phyloP scores from a whole-genome alignment of 2,797 vertebrate genomes.

The Pygocentrus nattereri region DNA sequence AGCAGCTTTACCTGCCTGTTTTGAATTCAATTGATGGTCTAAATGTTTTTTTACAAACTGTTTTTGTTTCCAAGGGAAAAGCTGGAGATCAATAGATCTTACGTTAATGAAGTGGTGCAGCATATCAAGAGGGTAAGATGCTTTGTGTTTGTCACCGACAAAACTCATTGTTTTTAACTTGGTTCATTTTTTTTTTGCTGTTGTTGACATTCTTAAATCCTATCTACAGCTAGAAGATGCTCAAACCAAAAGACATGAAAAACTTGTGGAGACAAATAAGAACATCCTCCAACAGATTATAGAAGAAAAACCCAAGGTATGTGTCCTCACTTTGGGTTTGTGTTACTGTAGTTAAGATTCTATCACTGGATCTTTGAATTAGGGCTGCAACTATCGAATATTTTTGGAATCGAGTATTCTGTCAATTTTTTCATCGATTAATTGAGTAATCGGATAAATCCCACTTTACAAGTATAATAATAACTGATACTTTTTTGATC shows the following conservation, averaged over 20 bases:
- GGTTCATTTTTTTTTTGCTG: background rate
- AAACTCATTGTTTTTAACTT: background rate
- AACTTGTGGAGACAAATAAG: constrained; percentile 92
- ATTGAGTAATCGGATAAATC: too few species aligned
- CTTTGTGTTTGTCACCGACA: constrained; percentile 2
- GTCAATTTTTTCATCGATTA: too few species aligned
- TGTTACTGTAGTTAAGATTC: background rate
- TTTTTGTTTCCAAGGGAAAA: constrained; percentile 86
- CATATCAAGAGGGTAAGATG: constrained; percentile 93
- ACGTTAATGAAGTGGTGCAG: constrained; percentile 97
- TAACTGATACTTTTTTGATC: too few species aligned
- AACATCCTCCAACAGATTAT: constrained; percentile 93
- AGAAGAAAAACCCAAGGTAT: constrained; percentile 95
- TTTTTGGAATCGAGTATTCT: too few species aligned
- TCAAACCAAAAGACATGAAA: constrained; percentile 94
- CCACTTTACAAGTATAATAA: too few species aligned
- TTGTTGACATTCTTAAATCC: constrained; percentile 30
- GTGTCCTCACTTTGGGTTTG: background rate
- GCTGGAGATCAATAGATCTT: constrained; percentile 96
- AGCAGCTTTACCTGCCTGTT: background rate
- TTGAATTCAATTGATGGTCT: background rate
- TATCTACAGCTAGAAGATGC: constrained; percentile 90
- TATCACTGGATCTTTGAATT: background rate
- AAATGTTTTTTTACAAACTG: constrained; percentile 1
- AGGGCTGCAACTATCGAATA: too few species aligned